These are phyloP conservation scores for Himantopus leucocephalus DNA, from an alignment of 2,113 vertebrate species.

Conservation along the genomic window DNA sequence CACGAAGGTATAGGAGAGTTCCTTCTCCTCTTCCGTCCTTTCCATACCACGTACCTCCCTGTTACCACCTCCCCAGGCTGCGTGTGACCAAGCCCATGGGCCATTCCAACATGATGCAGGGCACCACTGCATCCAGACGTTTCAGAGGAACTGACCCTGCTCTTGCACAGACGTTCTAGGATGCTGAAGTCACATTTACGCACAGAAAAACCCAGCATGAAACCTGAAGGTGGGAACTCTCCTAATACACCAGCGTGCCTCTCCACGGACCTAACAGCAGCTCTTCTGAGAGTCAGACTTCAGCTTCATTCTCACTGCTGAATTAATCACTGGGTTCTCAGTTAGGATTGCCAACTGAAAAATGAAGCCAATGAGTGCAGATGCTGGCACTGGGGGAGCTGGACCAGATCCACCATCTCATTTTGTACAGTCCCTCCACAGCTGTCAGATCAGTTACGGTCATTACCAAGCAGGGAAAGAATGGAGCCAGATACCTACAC, in stretches of 20 bases:
- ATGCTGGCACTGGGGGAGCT: constrained; percentile 49
- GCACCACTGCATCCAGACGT: neutral
- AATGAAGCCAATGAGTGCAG: neutral
- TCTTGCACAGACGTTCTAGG: neutral
- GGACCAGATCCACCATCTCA: neutral
- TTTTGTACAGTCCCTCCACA: constrained; percentile 8
- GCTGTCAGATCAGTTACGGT: neutral
- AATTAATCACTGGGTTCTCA: neutral
- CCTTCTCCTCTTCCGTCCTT: neutral
- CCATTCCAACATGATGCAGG: fast-evolving
- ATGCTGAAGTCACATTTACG: neutral
- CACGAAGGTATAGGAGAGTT: neutral
- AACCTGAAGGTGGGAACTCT: neutral
- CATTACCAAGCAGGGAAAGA: neutral
- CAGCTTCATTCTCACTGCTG: neutral
- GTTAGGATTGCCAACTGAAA: neutral
- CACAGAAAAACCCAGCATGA: neutral
- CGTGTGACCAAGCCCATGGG: fast-evolving
- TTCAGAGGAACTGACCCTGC: neutral
- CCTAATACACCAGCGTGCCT: neutral
- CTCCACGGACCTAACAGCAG: neutral
- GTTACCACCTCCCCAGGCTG: neutral
- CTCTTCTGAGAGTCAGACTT: neutral
- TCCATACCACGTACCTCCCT: neutral
- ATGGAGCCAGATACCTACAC: neutral